Evolutionary conservation across 2,113 vertebrate genomes (phyloP), one percentile per base, ranked within the genome.

Genomic region (Turdus rufiventris): DNA sequence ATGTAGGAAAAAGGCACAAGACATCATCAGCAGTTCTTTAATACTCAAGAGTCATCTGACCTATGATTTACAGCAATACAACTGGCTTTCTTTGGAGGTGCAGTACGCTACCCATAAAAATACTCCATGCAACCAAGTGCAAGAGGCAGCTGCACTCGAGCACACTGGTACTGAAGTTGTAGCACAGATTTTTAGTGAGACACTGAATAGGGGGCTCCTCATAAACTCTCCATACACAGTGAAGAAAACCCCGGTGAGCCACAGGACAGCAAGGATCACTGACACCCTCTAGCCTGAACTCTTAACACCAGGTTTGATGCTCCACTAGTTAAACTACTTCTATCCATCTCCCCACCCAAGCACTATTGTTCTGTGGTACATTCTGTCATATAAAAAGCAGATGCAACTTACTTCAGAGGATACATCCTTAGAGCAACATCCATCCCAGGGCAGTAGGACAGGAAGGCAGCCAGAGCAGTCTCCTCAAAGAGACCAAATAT

Each of bases 401-500:
- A 61, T 13, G 10, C 9, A 6, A 97, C 98, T 98, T 96, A 98
- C 98, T 98, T 98, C 79, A 98, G 98, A 58, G 98, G 98, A 67
- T 98, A 98, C 98, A 98, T 98, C 92, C 98, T 97, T 36, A 98
- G 94, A 58, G 98, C 98, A 6, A 98, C 97, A n/a, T 98, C 98
- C 98, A 98, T 98, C 7, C 98, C 98, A n/a, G 98, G 98, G 83
- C 98, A 98, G 94, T 98, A 98, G 50, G 98, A 98, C 16, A 98
- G 97, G 96, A 98, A 98, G 34, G 98, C 98, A 85, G 98, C 98
- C 33, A 98, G 91, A 42, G 98, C 98, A 20, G 98, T 98, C 97
- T 98, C 98, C 92, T 98, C 98, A 75, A 98, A 98, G 91, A 98
- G 98, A 70, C 98, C 98, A 91, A 98, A 98, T 91, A 98, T 98